Evolutionary conservation across 1,140 invertebrate genomes (phyloP).

Genomic region (Sipha flava): DNA sequence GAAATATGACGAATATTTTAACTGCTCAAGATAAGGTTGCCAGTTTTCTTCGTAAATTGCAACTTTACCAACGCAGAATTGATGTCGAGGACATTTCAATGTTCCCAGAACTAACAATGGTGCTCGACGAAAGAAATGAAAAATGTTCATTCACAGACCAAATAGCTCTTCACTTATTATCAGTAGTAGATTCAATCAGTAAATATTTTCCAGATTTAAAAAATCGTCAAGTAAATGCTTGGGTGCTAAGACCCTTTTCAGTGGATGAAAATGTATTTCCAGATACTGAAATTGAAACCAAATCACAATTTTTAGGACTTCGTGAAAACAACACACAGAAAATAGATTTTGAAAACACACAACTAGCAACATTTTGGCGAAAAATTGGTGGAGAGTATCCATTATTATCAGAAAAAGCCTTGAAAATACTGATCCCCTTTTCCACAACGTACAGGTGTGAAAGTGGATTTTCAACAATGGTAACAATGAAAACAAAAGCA

Average conservation of each 20-base stretch:
- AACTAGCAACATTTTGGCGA: too few species aligned
- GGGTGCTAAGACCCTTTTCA: not conserved
- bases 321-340: not conserved
- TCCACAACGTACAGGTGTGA: too few species aligned
- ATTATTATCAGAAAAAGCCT: too few species aligned
- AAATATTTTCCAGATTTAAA: not conserved
- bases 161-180: not conserved
- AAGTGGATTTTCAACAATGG: too few species aligned
- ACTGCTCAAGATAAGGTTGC: not conserved
- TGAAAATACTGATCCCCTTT: too few species aligned
- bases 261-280: slow-evolving; percentile 1
- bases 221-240: not conserved
- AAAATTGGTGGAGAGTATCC: too few species aligned
- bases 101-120: not conserved
- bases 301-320: not conserved
- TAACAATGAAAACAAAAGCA: too few species aligned
- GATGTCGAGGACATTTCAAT: not conserved
- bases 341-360: not conserved
- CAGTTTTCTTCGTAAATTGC: not conserved
- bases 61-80: not conserved
- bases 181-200: not conserved
- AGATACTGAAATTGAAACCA: not conserved
- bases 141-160: not conserved
- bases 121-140: not conserved
- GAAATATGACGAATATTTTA: not conserved